phyloP scores from a whole-genome alignment of 2,888 invertebrate genomes.

The Callimorpha dominula region DNA sequence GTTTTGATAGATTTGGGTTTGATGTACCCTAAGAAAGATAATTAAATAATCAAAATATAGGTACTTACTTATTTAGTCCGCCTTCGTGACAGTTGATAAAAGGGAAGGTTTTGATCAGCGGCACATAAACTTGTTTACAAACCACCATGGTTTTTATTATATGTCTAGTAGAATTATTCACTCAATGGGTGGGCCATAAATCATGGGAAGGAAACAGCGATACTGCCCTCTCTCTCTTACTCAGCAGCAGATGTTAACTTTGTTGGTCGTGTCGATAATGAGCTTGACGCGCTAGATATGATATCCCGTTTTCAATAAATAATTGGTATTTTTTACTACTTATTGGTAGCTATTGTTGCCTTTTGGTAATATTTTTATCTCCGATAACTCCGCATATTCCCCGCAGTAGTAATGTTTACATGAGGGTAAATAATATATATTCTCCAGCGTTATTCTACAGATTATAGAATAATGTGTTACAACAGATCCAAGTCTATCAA shows the following conservation, averaged over 20 bases:
- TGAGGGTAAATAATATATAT: not conserved
- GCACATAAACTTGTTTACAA: too few relatives aligned
- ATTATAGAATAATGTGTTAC: not conserved
- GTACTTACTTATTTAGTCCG: not conserved
- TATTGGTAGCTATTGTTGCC: not conserved
- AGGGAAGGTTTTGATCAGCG: not conserved
- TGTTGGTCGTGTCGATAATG: not conserved
- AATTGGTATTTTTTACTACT: not conserved
- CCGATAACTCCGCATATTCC: not conserved
- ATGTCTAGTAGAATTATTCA: not conserved
- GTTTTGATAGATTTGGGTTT: conserved; percentile 29
- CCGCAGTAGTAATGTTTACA: not conserved
- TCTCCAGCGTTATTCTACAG: not conserved
- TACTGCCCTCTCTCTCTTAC: not conserved
- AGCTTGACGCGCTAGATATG: too few relatives aligned
- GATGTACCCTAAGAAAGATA: not conserved
- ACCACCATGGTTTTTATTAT: not conserved
- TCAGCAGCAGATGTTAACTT: not conserved
- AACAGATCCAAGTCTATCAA: conserved; percentile 26
- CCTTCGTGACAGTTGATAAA: not conserved
- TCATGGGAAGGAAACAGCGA: not conserved
- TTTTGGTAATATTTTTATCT: not conserved
- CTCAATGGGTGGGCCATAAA: not conserved
- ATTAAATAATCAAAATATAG: not conserved
- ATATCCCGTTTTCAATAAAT: not conserved